Percentiles rank a stretch among this genome's conserved stretches.
phyloP scores from a whole-genome alignment of 1,140 invertebrate genomes.

The Sitodiplosis mosellana region DNA sequence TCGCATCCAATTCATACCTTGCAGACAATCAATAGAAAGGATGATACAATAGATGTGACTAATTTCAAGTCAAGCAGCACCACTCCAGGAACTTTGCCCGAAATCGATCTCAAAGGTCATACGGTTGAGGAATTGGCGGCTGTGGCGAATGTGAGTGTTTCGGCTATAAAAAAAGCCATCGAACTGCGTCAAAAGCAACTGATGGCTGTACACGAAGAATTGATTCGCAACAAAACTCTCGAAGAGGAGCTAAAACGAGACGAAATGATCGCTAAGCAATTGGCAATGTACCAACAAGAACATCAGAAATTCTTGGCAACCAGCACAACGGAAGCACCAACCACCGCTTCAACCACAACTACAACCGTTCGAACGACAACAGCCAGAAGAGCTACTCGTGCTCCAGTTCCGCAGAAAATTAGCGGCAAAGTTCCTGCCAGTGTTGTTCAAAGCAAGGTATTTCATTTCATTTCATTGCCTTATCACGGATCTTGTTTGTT shows the following conservation, averaged over 20 bases:
- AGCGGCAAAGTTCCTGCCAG: slow-evolving; percentile 10
- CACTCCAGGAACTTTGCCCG: slow-evolving; percentile 16
- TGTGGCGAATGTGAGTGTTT: slow-evolving; percentile 53
- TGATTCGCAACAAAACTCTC: neutral
- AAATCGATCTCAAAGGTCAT: slow-evolving; percentile 30
- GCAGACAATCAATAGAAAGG: neutral
- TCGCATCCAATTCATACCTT: neutral
- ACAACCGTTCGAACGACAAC: slow-evolving; percentile 5
- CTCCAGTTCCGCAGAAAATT: neutral
- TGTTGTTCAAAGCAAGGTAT: neutral
- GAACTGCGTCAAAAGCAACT: slow-evolving; percentile 45
- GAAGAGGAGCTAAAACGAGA: neutral
- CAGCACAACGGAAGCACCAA: slow-evolving; percentile 27
- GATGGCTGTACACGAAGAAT: slow-evolving; percentile 22
- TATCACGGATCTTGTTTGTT: neutral
- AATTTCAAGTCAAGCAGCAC: slow-evolving; percentile 18
- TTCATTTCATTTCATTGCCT: too few relatives aligned
- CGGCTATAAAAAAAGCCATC: slow-evolving; percentile 51
- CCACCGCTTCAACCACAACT: slow-evolving; percentile 15
- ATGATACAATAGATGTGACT: slow-evolving; percentile 2
- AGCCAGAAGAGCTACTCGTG: neutral
- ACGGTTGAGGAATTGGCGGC: slow-evolving; percentile 33
- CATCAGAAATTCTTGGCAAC: slow-evolving; percentile 11
- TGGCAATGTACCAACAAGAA: neutral
- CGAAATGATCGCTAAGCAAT: neutral